Evolutionary conservation across 2,888 invertebrate species (phyloP), one percentile per base, ranked within the genome.

Genomic region (Linnaemya tessellans): DNA sequence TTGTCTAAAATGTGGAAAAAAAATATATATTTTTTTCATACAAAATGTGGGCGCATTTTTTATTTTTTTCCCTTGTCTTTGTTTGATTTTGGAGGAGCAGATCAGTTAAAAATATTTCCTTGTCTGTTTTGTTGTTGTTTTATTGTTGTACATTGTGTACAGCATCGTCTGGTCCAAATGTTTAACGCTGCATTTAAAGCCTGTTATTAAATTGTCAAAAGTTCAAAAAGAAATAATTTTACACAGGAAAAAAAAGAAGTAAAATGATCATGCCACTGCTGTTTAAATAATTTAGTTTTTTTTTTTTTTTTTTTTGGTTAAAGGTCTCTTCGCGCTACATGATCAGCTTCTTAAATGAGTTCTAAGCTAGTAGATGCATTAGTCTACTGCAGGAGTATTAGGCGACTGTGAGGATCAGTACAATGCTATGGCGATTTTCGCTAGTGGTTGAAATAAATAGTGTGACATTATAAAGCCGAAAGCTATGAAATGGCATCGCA

Each of bases 141-240:
- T 15, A 7, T 15, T 56, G 7, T 54, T 7, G 22, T 25, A 38
- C 10, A 13, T 58, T 71, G 0, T 58, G 65, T 73, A 13, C 49
- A 20, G 60, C 41, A 41, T 22, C 35, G 78, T 73, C 77, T 75
- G 84, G 71, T 65, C 80, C n/a, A 71, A 64, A 80, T 73, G 73
- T 73, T 71, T 60, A 85, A 70, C 68, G 73, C 73, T 78, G 68
- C 77, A 54, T 68, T 30, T 81, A 67, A 74, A 88, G 89, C 89
- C 92, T 92, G 91, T 92, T 92, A 92, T 92, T 92, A 92, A 92
- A 92, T 92, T 92, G 92, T 92, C 92, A 92, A 92, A 91, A 90
- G 90, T 88, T 88, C 87, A 87, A 88, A 88, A 88, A 89, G 88
- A 88, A 89, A 89, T 89, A 89, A 88, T 88, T 86, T 87, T 75